Evolutionary conservation across 2,888 invertebrate genomes (phyloP), one percentile per base, ranked within the genome.

Genomic region (Protodeltote pygarga): DNA sequence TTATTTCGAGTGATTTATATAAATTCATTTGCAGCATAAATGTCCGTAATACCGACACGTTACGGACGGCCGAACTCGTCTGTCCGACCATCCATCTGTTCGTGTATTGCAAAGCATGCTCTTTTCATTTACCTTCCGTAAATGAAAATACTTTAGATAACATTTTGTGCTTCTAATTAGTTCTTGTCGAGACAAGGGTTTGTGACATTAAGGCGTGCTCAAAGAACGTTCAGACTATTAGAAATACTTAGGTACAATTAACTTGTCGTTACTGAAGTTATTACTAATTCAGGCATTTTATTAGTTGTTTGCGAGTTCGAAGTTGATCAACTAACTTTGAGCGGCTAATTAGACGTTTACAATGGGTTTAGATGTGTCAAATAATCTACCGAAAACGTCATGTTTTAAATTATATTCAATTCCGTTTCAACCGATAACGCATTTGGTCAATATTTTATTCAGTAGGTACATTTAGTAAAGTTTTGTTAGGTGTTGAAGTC

Each of bases 401-500:
- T 19, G 14, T 28, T 42, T 35, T 49, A 42, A 32, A 35, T n/a
- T n/a, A n/a, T 37, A 14, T 37, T 33, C 28, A 21, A 42, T 32
- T 33, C 8, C 28, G 3, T 41, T 41, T 58, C 21, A n/a, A n/a
- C n/a, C n/a, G n/a, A n/a, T n/a, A n/a, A 64, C 48, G 51, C 65
- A 47, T 35, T 31, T 20, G 27, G 24, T 40, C 37, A 59, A 61
- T 61, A 44, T 52, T 46, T 33, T 5, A 31, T 28, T 33, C 23
- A 48, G 23, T n/a, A n/a, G n/a, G n/a, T 33, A 37, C 38, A 39
- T 31, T 40, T 31, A 35, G 24, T 37, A 3, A 50, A 45, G 38
- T 41, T 39, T 9, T 23, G 19, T 14, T 34, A 64, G 35, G 39
- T 27, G 21, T 54, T 54, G 44, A 54, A 63, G 47, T 45, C 28